phyloP scores from a whole-genome alignment of 2,113 vertebrate genomes.

The Zapus hudsonius region DNA sequence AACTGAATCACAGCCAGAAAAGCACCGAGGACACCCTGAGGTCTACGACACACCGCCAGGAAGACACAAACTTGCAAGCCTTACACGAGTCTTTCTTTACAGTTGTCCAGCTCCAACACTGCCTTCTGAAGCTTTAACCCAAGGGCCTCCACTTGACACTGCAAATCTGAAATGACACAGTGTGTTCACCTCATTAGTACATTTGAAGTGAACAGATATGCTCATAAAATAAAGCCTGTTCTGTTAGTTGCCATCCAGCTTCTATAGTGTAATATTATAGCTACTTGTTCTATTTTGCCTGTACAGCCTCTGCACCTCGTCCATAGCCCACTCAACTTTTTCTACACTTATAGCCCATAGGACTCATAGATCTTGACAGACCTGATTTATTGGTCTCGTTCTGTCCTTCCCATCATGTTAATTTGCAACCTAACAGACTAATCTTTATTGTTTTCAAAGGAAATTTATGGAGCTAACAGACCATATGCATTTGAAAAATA shows the following conservation, averaged over 20 bases:
- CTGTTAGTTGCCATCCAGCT: background rate
- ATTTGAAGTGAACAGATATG: background rate
- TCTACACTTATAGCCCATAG: background rate
- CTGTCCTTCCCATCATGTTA: background rate
- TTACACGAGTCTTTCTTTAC: constrained; percentile 89
- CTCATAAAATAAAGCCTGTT: background rate
- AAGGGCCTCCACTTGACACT: constrained; percentile 84
- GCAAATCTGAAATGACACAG: constrained; percentile 88
- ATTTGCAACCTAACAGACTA: constrained; percentile 17
- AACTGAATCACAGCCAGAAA: background rate
- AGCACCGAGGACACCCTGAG: background rate
- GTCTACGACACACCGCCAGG: background rate
- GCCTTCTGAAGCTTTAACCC: constrained; percentile 86
- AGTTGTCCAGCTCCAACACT: constrained; percentile 83
- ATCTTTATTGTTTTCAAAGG: constrained; percentile 38
- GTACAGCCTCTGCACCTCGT: background rate
- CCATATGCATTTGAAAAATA: too few species aligned
- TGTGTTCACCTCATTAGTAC: background rate
- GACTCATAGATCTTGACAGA: background rate
- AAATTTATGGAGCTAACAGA: background rate
- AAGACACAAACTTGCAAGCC: constrained; percentile 60
- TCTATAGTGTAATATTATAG: background rate
- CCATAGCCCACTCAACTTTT: too few species aligned
- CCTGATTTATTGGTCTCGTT: background rate
- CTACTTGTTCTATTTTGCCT: background rate